Base-by-base conservation (phyloP, 2,113 vertebrate genomes). In the Peromyscus californicus region DNA sequence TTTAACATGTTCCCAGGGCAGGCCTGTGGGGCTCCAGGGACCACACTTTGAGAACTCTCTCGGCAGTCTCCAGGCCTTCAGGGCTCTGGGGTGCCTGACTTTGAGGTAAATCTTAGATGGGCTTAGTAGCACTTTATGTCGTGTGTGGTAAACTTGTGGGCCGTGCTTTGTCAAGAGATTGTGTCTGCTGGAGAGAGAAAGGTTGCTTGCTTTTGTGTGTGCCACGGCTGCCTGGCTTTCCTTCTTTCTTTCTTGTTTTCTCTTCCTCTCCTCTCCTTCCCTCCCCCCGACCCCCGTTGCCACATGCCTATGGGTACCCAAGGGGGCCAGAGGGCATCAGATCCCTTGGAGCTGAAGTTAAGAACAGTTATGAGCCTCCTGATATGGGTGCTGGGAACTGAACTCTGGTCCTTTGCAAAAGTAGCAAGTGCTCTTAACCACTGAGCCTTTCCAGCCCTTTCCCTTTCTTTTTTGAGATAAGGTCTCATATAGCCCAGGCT, bases 121-220 rank as follows among this genome's bases (percentile, higher is more conserved):
- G 45, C 54, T 42, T 63, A 26, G 36, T 45, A 54, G 54, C 7
- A 26, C 29, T 65, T 91, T 51, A 24, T 29, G 51, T 2, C 31
- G 51, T 42, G 29, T 24, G 59, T n/a, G 11, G 65, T 59, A 11
- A 85, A 89, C 80, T 48, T 59, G 85, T 36, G 72, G 82, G 92
- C 90, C 86, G 74, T 65, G 89, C 88, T 96, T 93, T 95, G 82
- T 70, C 61, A 75, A 82, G 76, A 85, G 65, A 70, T 67, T 48
- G 0, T 70, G 36, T 84, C 51, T 42, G 84, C 76, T 78, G 70
- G 83, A 88, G 69, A 84, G 8, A 76, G 91, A 85, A 80, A 87
- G 31, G 42, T 45, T 61, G 57, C 7, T 39, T 29, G 29, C 57
- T 70, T 17, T 70, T 33, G 48, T 22, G 59, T 67, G 11, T 2